These are phyloP conservation scores for Felis chaus DNA, from an alignment of 2,113 vertebrate genomes.

Conservation along the genomic window DNA sequence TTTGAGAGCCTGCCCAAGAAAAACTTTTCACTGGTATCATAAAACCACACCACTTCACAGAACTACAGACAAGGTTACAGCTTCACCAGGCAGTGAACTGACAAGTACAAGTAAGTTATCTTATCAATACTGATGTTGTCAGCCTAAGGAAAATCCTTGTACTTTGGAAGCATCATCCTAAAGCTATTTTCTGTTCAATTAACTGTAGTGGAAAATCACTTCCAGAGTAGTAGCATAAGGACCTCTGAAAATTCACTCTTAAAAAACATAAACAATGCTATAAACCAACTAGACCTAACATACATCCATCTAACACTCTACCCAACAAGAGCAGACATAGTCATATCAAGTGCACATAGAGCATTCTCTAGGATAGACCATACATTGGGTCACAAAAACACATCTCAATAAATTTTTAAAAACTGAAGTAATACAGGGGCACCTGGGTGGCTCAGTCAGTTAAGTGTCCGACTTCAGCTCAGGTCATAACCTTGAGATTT, in stretches of 20 bases:
- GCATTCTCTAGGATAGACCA: neutral
- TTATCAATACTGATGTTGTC: slow-evolving; percentile 7
- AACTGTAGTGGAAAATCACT: slow-evolving; percentile 3
- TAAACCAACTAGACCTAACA: neutral
- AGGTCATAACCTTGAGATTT: too few species aligned
- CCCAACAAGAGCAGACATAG: neutral
- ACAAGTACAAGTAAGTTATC: slow-evolving; percentile 26
- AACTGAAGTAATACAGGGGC: neutral
- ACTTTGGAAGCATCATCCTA: neutral
- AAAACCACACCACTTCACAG: neutral
- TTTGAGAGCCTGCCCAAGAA: neutral
- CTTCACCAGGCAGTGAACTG: neutral
- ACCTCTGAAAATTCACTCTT: slow-evolving; percentile 22
- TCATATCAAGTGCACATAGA: neutral
- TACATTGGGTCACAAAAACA: neutral
- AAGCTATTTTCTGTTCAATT: slow-evolving; percentile 8
- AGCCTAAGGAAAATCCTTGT: slow-evolving; percentile 9
- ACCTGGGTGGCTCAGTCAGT: too few species aligned
- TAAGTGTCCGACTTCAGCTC: too few species aligned
- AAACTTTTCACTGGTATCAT: neutral
- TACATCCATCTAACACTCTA: neutral
- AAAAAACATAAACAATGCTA: neutral
- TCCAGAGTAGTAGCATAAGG: neutral
- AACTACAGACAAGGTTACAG: neutral
- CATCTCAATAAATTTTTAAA: neutral